Evolutionary conservation across 2,888 invertebrate species (phyloP), one percentile per base, ranked within the genome.

Genomic region (Artemia sinica): DNA sequence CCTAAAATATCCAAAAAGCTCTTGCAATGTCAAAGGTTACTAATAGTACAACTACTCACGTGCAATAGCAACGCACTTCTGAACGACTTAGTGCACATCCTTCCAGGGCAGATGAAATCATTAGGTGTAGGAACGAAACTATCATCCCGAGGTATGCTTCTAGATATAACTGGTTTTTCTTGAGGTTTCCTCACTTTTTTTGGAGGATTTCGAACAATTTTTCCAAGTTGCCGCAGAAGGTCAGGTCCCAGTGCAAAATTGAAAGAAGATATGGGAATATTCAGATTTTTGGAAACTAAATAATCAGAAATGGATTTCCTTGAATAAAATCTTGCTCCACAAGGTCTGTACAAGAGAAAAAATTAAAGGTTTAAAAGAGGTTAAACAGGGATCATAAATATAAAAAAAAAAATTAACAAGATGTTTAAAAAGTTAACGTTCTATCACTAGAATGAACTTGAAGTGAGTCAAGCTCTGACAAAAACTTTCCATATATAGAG

Each of bases 51-150:
- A 65, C 8, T 28, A 73, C 72, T 72, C 70, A 77, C 77, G 72
- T 89, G 87, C 10, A 95, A 80, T 67, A 94, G 83, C 72, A 88
- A 91, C 76, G 92, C 91, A 76, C 92, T 92, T 8, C 95, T 83
- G 76, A 93, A 95, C 74, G 86, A 88, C 78, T 95, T 95, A 68
- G 83, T 84, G 76, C 95, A 95, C 1, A 86, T 86, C 71, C 87
- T 86, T 67, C 88, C 86, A 0, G 90, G 90, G 76, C 91, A 91
- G 50, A 81, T 82, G 73, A 80, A 84, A 13, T 80, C 80, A 71
- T 81, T 87, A 49, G 73, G 14, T 28, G 13, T 13, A 13, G 51
- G 9, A 12, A 63, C 18, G 41, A 14, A 66, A 12, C 18, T 18
- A 18, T 28, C 11, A 66, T 49, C 41, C 49, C 13, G n/a, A 11